A percentile compares a stretch with the other conserved stretches of the same genome.
These are phyloP conservation scores for Philaenus spumarius DNA, from an alignment of 1,140 invertebrate genomes.

Conservation along the genomic window DNA sequence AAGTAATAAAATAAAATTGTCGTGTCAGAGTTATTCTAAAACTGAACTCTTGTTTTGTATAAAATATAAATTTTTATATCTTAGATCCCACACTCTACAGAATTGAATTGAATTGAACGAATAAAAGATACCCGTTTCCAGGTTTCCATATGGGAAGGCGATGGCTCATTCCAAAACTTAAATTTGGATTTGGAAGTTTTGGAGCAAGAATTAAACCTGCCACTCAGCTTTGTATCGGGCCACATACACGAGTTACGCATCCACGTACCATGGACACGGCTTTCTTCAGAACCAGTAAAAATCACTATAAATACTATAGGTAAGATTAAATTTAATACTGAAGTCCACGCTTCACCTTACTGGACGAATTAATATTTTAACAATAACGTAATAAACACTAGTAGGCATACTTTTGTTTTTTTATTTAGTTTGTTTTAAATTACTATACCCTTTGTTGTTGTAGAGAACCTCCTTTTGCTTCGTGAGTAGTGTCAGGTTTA, in stretches of 20 bases:
- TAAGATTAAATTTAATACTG: too few relatives aligned
- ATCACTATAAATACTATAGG: slow-evolving; percentile 93
- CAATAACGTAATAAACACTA: not conserved
- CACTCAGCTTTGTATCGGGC: slow-evolving; percentile 87
- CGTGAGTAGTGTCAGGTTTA: too few relatives aligned
- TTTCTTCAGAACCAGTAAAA: slow-evolving; percentile 90
- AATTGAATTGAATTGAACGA: too few relatives aligned
- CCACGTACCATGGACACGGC: slow-evolving; percentile 93
- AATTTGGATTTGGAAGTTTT: slow-evolving; percentile 87
- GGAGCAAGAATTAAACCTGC: slow-evolving; percentile 81
- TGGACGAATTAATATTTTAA: not conserved
- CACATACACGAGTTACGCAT: slow-evolving; percentile 91
- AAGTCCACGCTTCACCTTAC: not conserved
- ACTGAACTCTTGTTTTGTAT: too few relatives aligned
- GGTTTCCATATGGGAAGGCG: slow-evolving; percentile 93
- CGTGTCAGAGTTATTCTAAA: too few relatives aligned
- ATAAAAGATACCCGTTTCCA: too few relatives aligned
- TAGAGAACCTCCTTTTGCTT: too few relatives aligned
- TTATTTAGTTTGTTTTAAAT: too few relatives aligned
- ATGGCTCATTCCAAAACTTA: slow-evolving; percentile 87
- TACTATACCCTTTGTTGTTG: too few relatives aligned
- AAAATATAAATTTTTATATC: too few relatives aligned
- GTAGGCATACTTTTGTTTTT: not conserved
- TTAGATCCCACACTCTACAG: too few relatives aligned
- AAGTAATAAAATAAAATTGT: too few relatives aligned